Evolutionary conservation across 2,888 invertebrate species (phyloP).

Genomic region (Argyresthia goedartella): DNA sequence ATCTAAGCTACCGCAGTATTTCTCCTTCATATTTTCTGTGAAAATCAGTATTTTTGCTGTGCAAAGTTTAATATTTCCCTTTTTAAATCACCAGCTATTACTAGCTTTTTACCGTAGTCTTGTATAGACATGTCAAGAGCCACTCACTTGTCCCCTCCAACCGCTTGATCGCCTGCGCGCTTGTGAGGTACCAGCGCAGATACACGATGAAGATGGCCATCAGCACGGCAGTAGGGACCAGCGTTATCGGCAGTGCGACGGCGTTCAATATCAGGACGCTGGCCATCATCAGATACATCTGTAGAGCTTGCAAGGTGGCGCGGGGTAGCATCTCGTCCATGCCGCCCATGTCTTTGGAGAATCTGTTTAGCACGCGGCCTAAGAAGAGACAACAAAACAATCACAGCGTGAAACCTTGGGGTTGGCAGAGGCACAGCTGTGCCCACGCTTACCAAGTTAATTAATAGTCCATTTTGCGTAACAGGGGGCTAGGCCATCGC

Average conservation of each 20-base stretch:
- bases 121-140: too few species aligned
- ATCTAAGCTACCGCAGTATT: too few species aligned
- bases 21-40: too few species aligned
- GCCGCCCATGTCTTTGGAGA: slow-evolving; percentile 86
- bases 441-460: not conserved
- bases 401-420: not conserved
- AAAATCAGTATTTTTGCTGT: too few species aligned
- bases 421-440: not conserved
- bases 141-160: slow-evolving; percentile 77
- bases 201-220: slow-evolving; percentile 73
- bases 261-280: slow-evolving; percentile 53
- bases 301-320: slow-evolving; percentile 73
- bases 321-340: slow-evolving; percentile 82
- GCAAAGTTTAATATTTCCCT: too few species aligned
- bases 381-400: slow-evolving; percentile 9
- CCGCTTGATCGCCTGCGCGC: slow-evolving; percentile 81
- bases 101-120: too few species aligned
- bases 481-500: too few species aligned
- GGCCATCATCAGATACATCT: slow-evolving; percentile 52
- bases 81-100: too few species aligned
- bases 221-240: slow-evolving; percentile 44
- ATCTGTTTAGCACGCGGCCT: slow-evolving; percentile 79
- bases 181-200: slow-evolving; percentile 76
- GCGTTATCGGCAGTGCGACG: slow-evolving; percentile 47
- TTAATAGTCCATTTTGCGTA: too few species aligned